Evolutionary conservation across 2,797 vertebrate genomes (phyloP).

Genomic region (Sphenopsis melanotis): DNA sequence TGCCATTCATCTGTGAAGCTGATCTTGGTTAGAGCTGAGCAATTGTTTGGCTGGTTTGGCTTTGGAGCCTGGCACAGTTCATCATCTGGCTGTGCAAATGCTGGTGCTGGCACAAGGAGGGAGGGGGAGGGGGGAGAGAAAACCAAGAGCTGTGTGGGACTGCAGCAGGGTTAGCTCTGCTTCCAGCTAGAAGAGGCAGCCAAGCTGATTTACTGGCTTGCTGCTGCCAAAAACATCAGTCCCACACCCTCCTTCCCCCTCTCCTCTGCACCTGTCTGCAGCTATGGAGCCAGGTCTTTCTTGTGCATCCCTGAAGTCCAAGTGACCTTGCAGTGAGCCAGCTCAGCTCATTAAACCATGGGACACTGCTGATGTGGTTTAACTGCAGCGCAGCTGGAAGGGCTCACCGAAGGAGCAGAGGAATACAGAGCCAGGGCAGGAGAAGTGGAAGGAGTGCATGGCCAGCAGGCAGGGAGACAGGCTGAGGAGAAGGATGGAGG

Average conservation of each 20-base stretch:
- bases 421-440: background rate
- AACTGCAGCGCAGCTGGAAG: background rate
- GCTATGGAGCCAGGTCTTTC: background rate
- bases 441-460: background rate
- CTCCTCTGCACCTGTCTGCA: background rate
- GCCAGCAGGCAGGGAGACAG: background rate
- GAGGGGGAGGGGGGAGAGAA: background rate
- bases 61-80: background rate
- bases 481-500: background rate
- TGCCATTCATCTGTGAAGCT: background rate
- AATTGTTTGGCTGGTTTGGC: background rate
- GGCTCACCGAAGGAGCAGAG: background rate
- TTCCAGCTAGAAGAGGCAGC: background rate
- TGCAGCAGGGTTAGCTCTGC: background rate
- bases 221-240: constrained; percentile 1
- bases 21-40: background rate
- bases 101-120: background rate
- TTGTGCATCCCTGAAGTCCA: background rate
- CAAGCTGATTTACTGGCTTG: background rate
- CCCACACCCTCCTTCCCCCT: background rate
- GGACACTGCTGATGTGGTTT: background rate
- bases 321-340: background rate
- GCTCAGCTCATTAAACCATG: background rate
- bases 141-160: background rate
- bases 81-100: background rate